Evolutionary conservation across 2,113 vertebrate genomes (phyloP), one percentile per base, ranked within the genome.

Genomic region (Myotis davidii): DNA sequence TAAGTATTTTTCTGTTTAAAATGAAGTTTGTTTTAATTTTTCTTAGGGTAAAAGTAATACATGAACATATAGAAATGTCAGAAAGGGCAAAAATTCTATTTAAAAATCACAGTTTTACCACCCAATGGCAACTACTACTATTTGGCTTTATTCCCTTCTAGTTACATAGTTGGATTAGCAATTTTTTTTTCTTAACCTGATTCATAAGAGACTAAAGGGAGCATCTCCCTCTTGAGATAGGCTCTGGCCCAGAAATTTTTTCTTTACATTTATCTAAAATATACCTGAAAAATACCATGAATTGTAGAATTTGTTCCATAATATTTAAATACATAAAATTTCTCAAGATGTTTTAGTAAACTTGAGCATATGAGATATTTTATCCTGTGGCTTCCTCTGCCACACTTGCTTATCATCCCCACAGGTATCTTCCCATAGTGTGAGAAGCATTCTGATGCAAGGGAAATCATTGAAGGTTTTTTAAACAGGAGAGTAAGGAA

Each of bases 301-400:
- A 65, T 25, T 70, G 78, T 90, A 67, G 54, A 65, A 86, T 85
- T 25, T 48, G 18, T 85, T 77, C 1, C 8, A 64, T 83, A 65
- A 76, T 76, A 77, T 27, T 50, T 39, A 72, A 94, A 65, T 65
- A 3, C 20, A 18, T 85, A 45, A 76, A 29, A 61, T 72, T 86
- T 45, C 29, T 91, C 18, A 74, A 72, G 25, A 56, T 78, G 69
- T 32, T 88, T 93, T 59, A 96, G 65, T 88, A 73, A 96, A 72
- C 42, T 69, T 61, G 11, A 96, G 45, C 45, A 39, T 69, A 45
- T 27, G 85, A 93, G 11, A 39, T 69, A 45, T 16, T 72, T 97
- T 91, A 81, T 32, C 48, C 3, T 72, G 23, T 91, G 25, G 21
- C 27, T 76, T 74, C 34, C 48, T 89, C 18, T 81, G 12, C 59